Conservation (phyloP, 2,888 invertebrate species). For the Synanthedon andrenaeformis region DNA sequence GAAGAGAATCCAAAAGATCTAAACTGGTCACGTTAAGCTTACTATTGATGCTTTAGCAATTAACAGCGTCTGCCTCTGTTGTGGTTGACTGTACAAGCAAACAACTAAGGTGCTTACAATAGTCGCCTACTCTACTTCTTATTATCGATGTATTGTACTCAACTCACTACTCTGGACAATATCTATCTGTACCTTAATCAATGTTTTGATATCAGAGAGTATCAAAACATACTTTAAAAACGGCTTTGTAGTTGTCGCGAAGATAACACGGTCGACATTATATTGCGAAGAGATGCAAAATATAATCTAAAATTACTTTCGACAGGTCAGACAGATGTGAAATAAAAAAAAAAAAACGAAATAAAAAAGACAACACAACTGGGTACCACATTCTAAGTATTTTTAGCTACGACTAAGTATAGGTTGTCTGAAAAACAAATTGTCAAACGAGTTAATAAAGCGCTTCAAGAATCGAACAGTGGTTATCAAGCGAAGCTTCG, state of each 20-base stretch:
- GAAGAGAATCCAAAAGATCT: conserved; percentile 58
- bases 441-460: conserved; percentile 66
- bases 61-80: conserved; percentile 9
- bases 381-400: conserved; percentile 36
- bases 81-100: background rate
- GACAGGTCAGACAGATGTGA: conserved; percentile 16
- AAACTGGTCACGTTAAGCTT: conserved; percentile 66
- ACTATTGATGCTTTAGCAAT: conserved; percentile 54
- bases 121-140: background rate
- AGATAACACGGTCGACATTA: background rate
- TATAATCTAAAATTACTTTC: conserved; percentile 6
- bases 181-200: too few species aligned
- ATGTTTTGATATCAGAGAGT: too few species aligned
- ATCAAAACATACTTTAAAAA: too few species aligned
- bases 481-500: conserved; percentile 66
- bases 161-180: background rate
- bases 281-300: conserved; percentile 13
- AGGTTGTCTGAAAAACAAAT: conserved; percentile 64
- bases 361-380: conserved; percentile 42
- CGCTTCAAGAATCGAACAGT: conserved; percentile 47
- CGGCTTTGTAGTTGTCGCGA: background rate
- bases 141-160: background rate
- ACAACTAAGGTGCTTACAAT: background rate
- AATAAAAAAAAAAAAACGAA: conserved; percentile 16
- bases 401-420: conserved; percentile 46